Conservation (phyloP, 2,797 vertebrate genomes). For the Neosilurus mollespiculum region DNA sequence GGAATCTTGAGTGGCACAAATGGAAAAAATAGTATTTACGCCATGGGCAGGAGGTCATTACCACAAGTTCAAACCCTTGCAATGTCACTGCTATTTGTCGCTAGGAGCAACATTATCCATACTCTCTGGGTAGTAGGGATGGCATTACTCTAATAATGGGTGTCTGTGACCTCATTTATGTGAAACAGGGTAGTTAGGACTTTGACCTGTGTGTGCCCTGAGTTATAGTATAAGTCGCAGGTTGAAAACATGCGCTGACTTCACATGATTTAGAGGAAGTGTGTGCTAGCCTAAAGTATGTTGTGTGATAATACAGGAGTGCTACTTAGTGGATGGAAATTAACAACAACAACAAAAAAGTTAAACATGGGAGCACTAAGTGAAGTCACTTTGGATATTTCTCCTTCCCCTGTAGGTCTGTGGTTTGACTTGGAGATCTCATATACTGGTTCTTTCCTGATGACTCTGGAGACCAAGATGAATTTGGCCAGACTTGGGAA, state of each 20-base stretch:
- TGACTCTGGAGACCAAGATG: constrained; percentile 99
- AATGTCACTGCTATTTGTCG: too few relatives aligned
- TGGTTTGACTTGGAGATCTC: constrained; percentile 97
- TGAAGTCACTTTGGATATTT: neutral
- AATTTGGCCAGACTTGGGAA: constrained; percentile 96
- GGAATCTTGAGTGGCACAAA: neutral
- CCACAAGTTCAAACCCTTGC: too few relatives aligned
- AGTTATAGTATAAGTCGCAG: neutral
- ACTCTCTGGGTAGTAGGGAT: neutral
- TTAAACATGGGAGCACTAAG: neutral
- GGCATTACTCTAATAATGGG: too few relatives aligned
- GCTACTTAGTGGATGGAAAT: too few relatives aligned
- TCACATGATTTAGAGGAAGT: neutral
- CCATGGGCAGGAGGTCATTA: neutral
- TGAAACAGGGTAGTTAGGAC: neutral
- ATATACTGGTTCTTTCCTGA: constrained; percentile 94
- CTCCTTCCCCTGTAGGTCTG: constrained; percentile 74
- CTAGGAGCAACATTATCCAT: too few relatives aligned
- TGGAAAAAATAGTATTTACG: neutral
- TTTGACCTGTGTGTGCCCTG: neutral
- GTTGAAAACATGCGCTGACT: neutral
- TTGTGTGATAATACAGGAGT: neutral
- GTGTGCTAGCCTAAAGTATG: neutral
- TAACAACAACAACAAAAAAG: neutral
- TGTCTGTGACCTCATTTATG: neutral